A percentile compares a stretch with the other conserved stretches of the same genome.
phyloP scores from a whole-genome alignment of 2,797 vertebrate genomes.

The Artibeus jamaicensis region DNA sequence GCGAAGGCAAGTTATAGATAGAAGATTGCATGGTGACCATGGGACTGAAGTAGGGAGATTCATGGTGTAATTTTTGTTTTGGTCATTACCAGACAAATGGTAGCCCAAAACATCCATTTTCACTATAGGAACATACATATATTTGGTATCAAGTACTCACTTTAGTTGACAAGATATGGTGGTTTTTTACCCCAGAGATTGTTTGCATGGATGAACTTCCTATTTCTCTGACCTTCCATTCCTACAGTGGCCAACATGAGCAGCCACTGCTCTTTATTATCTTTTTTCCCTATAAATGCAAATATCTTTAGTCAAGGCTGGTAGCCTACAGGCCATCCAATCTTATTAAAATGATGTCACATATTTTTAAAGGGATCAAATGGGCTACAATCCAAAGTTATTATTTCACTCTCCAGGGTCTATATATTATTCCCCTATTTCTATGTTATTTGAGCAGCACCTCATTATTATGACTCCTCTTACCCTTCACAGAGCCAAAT shows the following conservation, averaged over 20 bases:
- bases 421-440: background rate
- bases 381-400: background rate
- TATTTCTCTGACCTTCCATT: background rate
- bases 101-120: background rate
- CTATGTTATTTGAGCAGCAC: conserved; percentile 16
- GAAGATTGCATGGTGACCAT: background rate
- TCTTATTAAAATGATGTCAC: background rate
- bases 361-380: background rate
- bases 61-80: background rate
- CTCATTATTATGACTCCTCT: background rate
- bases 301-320: background rate
- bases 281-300: background rate
- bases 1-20: background rate
- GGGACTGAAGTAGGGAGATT: background rate
- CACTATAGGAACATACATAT: background rate
- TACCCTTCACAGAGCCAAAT: background rate
- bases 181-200: background rate
- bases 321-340: background rate
- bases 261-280: background rate
- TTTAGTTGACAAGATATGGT: background rate
- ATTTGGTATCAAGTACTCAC: background rate
- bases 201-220: background rate
- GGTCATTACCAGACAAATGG: background rate
- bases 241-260: background rate
- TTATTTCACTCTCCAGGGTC: background rate